Evolutionary conservation across 2,113 vertebrate species (phyloP), one percentile per base, ranked within the genome.

Genomic region (Notothenia rossii): DNA sequence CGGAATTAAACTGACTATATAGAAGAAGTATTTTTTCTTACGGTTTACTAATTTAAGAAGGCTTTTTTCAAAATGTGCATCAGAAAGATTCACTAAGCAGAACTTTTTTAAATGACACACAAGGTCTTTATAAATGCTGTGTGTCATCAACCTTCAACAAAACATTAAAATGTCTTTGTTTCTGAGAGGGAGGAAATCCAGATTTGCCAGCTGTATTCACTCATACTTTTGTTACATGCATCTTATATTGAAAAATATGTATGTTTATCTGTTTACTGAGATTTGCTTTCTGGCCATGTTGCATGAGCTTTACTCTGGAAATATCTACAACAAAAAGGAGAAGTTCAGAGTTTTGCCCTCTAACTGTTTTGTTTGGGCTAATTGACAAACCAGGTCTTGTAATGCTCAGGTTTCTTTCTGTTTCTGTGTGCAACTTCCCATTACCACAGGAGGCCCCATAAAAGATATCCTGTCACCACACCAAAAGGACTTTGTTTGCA

Each of bases 401-500:
- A 67, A 65, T 58, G 63, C 77, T 90, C 77, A 29, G 68, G 84
- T 89, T 86, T 88, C 86, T 68, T 53, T 77, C 72, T 71, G 56
- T 82, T 77, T 79, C 79, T 80, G 64, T 64, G 72, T 86, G 75
- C 72, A 61, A 80, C 86, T 91, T 89, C 91, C 86, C 75, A 75
- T 84, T 89, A 85, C 86, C 72, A 72, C 81, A 86, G 81, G 82
- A 89, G 84, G 69, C 75, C 83, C 84, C 74, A 75, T 91, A 88
- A 92, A 92, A 83, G 83, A 86, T 77, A 81, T 89, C 86, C 88
- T 91, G 88, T 86, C 86, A 81, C 73, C 56, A 86, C 77, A 85
- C 87, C 92, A 91, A 92, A 93, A 90, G 88, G 91, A 67, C 71
- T 89, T 92, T 88, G 89, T 92, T 88, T 87, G 83, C 69, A 15